Conservation (phyloP, 2,888 invertebrate genomes). For the Tanytarsus gracilentus region DNA sequence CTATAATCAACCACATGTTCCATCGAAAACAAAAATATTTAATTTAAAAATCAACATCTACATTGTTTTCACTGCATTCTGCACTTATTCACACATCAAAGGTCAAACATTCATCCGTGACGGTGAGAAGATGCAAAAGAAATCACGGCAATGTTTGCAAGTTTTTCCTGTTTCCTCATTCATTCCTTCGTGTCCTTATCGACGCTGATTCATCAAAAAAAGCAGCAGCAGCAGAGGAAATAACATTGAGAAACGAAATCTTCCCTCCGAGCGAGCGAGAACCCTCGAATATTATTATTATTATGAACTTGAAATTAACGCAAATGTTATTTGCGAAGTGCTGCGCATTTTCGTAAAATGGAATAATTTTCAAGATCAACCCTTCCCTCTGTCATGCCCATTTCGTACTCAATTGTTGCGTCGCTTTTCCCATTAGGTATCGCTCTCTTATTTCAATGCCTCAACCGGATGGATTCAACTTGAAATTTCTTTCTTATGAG, state of each 20-base stretch:
- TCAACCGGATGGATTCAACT: constrained; percentile 3
- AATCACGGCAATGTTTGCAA: background rate
- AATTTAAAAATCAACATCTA: background rate
- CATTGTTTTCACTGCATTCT: background rate
- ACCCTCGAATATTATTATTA: background rate
- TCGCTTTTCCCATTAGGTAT: background rate
- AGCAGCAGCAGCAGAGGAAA: no score
- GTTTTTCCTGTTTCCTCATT: constrained; percentile 13
- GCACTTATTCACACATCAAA: constrained; percentile 10
- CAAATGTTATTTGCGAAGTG: constrained; percentile 23
- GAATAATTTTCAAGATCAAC: constrained; percentile 25
- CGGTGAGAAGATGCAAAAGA: background rate
- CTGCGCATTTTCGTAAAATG: constrained; percentile 15
- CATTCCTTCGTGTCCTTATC: no score
- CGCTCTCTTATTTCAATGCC: background rate
- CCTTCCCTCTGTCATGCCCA: constrained; percentile 11
- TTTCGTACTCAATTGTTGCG: no score
- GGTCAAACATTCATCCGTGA: constrained; percentile 17
- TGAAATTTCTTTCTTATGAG: background rate
- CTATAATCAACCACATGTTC: constrained; percentile 14
- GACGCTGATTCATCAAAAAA: no score
- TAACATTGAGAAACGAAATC: no score
- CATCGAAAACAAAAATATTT: background rate
- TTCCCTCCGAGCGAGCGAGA: background rate
- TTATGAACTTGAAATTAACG: constrained; percentile 22